Evolutionary conservation across 1,140 invertebrate species (phyloP), one percentile per base, ranked within the genome.

Genomic region (Scylla paramamosain): DNA sequence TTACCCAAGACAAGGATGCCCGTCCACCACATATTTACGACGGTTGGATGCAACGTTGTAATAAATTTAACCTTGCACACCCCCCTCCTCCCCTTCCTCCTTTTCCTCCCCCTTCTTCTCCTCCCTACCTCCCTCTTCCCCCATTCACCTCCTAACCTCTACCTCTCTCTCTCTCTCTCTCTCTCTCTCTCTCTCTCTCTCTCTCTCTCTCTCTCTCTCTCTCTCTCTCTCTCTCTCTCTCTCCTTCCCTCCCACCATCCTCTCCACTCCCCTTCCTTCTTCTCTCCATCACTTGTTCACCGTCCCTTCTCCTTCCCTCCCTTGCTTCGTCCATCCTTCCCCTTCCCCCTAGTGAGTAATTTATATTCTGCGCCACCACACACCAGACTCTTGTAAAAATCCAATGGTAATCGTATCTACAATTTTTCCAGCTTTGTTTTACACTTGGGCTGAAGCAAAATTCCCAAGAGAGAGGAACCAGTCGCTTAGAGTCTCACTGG

Each of bases 381-480:
- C 25, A 94, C 93, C 86, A 31, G 77, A 89, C 86, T 89, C 93
- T 89, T 94, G 93, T 94, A 94, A 94, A 94, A 94, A 89, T 89
- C 29, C 52, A 77, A 77, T 52, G 89, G 86, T 94, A 90, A 94
- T 94, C 86, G 93, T 94, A 94, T 94, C 87, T 94, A 77, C 93
- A 94, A 89, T 94, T 94, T 94, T 94, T 94, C 93, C 29, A 90
- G 93, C 93, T 94, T 94, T 89, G 93, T 94, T 94, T 94, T 94
- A 67, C 93, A 94, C 86, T 94, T 90, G 29, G 87, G n/a, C 59
- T 89, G 86, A 94, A 90, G 52, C 67, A 89, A 89, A 89, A 89
- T 82, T 94, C 48, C 93, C 86, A 16, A 28, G 29, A 48, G 86
- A 77, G 87, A 39, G 67, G 86, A 88, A 94, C 52, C 52, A 82